Evolutionary conservation across 2,113 vertebrate genomes (phyloP).

Genomic region (Gulo gulo): DNA sequence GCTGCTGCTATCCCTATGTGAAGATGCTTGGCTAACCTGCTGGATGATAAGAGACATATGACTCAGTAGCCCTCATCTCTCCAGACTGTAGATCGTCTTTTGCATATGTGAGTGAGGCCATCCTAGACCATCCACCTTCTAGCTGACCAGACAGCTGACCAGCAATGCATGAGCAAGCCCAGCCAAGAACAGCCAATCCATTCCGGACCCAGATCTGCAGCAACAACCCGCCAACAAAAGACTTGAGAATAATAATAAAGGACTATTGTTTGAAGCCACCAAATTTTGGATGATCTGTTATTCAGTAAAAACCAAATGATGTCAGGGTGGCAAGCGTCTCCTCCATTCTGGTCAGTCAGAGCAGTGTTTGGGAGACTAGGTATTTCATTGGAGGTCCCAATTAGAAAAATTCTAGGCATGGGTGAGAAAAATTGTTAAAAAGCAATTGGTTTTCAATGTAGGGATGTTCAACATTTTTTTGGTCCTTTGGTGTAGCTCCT

Average conservation of each 20-base stretch:
- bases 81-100: background rate
- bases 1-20: background rate
- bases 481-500: background rate
- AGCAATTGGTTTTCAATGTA: background rate
- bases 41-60: background rate
- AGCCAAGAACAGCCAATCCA: background rate
- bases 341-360: background rate
- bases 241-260: background rate
- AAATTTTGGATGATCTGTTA: background rate
- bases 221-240: background rate
- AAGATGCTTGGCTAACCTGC: background rate
- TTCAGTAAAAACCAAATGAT: background rate
- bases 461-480: background rate
- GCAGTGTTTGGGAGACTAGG: background rate
- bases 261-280: background rate
- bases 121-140: background rate
- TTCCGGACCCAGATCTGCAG: background rate
- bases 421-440: background rate
- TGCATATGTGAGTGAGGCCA: background rate
- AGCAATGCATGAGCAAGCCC: background rate
- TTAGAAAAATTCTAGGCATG: background rate
- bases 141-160: background rate
- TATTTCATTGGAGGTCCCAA: background rate
- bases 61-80: background rate
- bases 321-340: background rate